A percentile compares a stretch with the other conserved stretches of the same genome.
Conservation (phyloP, 1,140 invertebrate species). For the Panagrolaimus sp. region DNA sequence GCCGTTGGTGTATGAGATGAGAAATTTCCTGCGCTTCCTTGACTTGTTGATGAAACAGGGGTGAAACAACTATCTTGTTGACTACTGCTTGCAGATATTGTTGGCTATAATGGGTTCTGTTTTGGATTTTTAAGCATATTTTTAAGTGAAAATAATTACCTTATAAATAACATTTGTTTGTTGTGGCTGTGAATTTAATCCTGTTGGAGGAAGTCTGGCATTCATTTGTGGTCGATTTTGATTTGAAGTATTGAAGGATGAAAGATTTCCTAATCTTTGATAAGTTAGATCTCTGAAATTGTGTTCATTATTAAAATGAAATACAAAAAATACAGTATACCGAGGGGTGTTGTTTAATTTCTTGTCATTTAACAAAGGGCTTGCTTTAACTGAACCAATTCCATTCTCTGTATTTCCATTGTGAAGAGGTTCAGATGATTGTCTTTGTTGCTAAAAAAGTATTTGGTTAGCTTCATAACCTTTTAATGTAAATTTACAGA, state of each 20-base stretch:
- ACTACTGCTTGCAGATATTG: not conserved
- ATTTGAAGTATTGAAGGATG: not conserved
- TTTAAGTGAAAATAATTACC: not conserved
- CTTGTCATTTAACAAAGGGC: conserved; percentile 10
- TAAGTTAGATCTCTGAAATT: conserved; percentile 5
- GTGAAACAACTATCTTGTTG: conserved; percentile 19
- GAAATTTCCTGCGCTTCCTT: too few relatives aligned
- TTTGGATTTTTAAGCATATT: not conserved
- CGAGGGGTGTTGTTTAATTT: not conserved
- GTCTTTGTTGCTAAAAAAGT: not conserved
- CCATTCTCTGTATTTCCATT: not conserved
- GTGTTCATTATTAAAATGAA: not conserved
- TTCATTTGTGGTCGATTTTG: not conserved
- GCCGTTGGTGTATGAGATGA: not conserved
- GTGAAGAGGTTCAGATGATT: conserved; percentile 13
- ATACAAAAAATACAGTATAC: not conserved
- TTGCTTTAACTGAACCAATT: not conserved
- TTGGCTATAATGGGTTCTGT: not conserved
- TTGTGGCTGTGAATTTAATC: not conserved
- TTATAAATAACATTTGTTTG: conserved; percentile 4
- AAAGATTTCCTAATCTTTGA: conserved; percentile 6
- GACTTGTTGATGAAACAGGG: not conserved
- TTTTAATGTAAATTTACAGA: not conserved
- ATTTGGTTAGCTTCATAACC: not conserved
- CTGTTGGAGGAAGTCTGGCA: not conserved